phyloP scores from a whole-genome alignment of 2,113 vertebrate species.

The Parus major region DNA sequence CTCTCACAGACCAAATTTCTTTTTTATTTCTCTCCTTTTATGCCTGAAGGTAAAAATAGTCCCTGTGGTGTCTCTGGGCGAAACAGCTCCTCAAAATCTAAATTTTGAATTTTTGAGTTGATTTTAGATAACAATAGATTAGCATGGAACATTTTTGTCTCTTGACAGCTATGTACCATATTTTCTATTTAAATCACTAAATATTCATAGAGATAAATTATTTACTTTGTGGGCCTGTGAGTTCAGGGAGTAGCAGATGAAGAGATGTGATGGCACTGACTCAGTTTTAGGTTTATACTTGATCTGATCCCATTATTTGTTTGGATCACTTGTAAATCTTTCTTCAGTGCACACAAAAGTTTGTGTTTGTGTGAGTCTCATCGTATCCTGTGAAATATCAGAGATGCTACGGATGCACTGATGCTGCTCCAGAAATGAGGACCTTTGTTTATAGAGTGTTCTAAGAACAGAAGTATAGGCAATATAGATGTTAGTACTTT shows the following conservation, averaged over 20 bases:
- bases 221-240: neutral
- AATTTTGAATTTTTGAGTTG: neutral
- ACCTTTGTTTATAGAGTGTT: neutral
- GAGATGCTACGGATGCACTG: neutral
- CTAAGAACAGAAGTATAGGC: neutral
- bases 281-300: neutral
- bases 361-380: neutral
- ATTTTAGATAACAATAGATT: neutral
- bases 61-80: neutral
- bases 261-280: neutral
- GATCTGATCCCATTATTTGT: neutral
- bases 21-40: neutral
- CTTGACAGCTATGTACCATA: neutral
- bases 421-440: neutral
- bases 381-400: rapidly evolving
- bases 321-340: neutral
- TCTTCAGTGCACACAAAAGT: neutral
- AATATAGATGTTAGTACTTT: neutral
- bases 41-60: neutral
- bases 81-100: neutral
- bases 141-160: neutral
- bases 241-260: neutral
- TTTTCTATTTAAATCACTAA: neutral
- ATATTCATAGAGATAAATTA: neutral
- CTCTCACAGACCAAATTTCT: neutral